Conservation (phyloP, 2,797 vertebrate species). For the Lemur catta region DNA sequence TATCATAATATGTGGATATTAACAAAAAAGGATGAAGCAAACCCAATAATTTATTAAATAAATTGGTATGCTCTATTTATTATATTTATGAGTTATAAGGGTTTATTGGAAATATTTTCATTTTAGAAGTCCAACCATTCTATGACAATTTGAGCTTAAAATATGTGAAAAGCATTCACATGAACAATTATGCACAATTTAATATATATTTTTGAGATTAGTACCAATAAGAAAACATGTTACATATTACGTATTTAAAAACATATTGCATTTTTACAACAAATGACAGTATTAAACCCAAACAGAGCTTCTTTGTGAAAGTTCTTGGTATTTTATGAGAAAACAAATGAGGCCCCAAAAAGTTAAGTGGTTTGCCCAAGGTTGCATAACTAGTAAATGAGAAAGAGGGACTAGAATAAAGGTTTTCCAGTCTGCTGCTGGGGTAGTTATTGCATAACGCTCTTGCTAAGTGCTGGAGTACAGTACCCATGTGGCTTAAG, state of each 20-base stretch:
- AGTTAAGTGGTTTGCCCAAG: not conserved
- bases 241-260: not conserved
- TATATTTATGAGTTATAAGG: not conserved
- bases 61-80: not conserved
- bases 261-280: not conserved
- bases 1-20: not conserved
- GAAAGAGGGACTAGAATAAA: not conserved
- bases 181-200: not conserved
- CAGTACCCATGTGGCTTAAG: not conserved
- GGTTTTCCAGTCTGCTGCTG: not conserved
- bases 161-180: not conserved
- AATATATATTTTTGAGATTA: slow-evolving; percentile 15
- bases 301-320: not conserved
- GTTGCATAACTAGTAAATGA: not conserved
- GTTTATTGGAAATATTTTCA: not conserved
- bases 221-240: not conserved
- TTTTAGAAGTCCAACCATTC: not conserved
- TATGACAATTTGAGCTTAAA: not conserved
- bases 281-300: not conserved
- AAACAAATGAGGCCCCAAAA: not conserved
- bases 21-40: not conserved
- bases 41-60: not conserved
- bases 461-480: not conserved
- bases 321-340: not conserved
- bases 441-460: not conserved